Percentiles rank a stretch among this genome's conserved stretches.
Evolutionary conservation across 2,113 vertebrate species (phyloP).

Genomic region (Eudyptes chrysolophus): DNA sequence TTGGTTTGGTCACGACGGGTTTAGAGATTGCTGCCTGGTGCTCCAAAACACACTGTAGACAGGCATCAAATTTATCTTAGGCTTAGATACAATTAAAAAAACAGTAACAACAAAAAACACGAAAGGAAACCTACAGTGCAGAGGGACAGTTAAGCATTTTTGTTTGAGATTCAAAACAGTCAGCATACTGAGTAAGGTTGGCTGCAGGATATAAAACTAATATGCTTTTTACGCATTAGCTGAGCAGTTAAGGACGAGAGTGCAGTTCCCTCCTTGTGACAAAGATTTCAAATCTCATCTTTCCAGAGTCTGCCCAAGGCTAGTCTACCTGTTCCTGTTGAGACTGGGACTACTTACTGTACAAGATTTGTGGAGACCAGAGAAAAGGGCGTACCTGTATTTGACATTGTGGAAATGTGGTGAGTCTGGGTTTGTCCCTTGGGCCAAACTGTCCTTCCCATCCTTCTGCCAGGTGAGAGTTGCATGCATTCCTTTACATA

Average conservation of each 20-base stretch:
- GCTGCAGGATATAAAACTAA: background rate
- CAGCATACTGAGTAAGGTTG: background rate
- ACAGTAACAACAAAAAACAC: background rate
- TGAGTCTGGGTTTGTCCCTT: background rate
- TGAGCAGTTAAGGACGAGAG: conserved; percentile 10
- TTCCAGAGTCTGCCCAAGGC: background rate
- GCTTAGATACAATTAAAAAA: conserved; percentile 42
- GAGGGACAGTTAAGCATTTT: background rate
- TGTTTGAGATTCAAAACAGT: background rate
- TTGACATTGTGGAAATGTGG: background rate
- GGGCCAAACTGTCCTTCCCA: background rate
- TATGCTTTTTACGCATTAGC: background rate
- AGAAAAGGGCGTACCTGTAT: background rate
- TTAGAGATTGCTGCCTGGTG: conserved; percentile 19
- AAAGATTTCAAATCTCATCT: conserved; percentile 5
- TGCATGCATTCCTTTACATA: background rate
- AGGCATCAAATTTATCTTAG: conserved; percentile 17
- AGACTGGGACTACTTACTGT: background rate
- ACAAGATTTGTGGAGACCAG: background rate
- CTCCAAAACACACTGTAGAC: background rate
- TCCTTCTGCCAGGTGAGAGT: background rate
- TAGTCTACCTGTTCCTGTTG: background rate
- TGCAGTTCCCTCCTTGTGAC: background rate
- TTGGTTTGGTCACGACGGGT: background rate
- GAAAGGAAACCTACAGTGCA: conserved; percentile 16